phyloP scores from a whole-genome alignment of 2,797 vertebrate species.

The Sparidentex hasta region DNA sequence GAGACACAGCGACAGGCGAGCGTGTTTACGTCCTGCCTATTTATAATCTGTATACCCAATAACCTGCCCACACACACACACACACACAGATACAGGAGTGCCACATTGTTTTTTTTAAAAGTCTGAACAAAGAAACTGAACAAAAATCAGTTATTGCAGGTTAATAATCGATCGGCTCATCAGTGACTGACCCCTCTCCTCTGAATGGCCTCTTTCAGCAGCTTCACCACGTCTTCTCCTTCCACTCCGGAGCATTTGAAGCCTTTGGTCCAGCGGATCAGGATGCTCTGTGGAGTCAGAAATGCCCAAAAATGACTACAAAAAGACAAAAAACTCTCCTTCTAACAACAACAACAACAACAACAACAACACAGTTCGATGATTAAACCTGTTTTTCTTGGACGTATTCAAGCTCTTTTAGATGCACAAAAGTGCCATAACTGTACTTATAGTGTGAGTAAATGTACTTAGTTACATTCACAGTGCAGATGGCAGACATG shows the following conservation, averaged over 20 bases:
- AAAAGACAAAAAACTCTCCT: no score
- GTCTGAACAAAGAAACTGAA: background rate
- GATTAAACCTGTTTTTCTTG: no score
- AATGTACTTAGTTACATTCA: no score
- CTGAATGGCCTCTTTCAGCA: constrained; percentile 86
- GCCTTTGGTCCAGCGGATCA: constrained; percentile 91
- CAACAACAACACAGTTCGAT: no score
- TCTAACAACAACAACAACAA: no score
- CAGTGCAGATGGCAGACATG: no score
- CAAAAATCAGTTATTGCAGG: no score
- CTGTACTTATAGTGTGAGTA: no score
- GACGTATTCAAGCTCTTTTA: no score
- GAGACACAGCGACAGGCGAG: constrained; percentile 7
- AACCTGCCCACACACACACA: constrained; percentile 15
- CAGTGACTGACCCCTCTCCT: constrained; percentile 81
- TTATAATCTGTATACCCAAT: constrained; percentile 30
- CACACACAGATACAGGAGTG: background rate
- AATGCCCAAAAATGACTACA: background rate
- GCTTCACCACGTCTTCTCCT: constrained; percentile 86
- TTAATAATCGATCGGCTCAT: no score
- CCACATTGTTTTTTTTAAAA: no score
- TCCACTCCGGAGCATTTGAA: constrained; percentile 88
- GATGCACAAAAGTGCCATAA: no score
- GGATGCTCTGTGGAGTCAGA: constrained; percentile 82
- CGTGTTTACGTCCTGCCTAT: constrained; percentile 23